Conservation (phyloP, 2,888 invertebrate species). For the Spilosoma lubricipeda region DNA sequence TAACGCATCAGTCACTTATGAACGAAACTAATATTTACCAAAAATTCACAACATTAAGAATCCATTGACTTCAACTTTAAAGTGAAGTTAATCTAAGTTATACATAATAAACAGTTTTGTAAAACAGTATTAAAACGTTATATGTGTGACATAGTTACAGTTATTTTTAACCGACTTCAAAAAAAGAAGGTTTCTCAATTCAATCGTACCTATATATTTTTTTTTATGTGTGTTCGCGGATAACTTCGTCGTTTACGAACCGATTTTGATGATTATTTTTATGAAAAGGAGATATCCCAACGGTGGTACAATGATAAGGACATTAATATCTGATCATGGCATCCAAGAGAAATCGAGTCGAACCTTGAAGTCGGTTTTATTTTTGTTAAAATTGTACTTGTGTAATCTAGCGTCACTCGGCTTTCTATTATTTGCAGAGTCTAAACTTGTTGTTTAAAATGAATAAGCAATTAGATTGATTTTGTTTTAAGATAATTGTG, state of each 20-base stretch:
- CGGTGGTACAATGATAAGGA: too few species aligned
- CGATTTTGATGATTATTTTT: too few species aligned
- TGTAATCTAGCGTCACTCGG: not conserved
- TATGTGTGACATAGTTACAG: not conserved
- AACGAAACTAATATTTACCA: not conserved
- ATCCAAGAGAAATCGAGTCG: too few species aligned
- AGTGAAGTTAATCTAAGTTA: not conserved
- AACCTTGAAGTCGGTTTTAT: too few species aligned
- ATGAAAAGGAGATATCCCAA: too few species aligned
- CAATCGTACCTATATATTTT: too few species aligned
- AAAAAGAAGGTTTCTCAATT: too few species aligned
- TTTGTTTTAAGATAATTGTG: slow-evolving; percentile 22
- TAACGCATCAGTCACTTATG: not conserved
- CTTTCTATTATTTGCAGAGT: slow-evolving; percentile 3
- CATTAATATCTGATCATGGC: too few species aligned
- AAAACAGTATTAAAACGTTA: slow-evolving; percentile 2
- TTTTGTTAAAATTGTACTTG: too few species aligned
- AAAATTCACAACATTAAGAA: not conserved
- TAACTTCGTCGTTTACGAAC: too few species aligned
- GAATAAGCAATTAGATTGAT: slow-evolving; percentile 64
- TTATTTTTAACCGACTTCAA: too few species aligned
- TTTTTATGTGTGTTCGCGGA: too few species aligned
- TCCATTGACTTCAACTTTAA: not conserved
- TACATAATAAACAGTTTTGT: not conserved
- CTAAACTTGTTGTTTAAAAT: slow-evolving; percentile 22